Evolutionary conservation across 1,140 invertebrate species (phyloP).

Genomic region (Lucilia sericata): DNA sequence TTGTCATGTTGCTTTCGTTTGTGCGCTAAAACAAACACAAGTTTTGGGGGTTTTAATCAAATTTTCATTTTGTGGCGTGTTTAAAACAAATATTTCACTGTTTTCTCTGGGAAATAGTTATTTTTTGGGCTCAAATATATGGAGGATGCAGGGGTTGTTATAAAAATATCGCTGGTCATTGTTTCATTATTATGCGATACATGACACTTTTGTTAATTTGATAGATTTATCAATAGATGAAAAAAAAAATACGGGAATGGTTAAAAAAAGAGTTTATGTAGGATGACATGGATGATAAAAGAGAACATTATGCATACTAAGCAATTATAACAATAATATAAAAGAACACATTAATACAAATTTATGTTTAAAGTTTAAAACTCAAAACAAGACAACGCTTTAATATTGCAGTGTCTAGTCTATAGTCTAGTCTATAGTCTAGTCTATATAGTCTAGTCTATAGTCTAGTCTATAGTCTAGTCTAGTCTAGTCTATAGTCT

Average conservation of each 20-base stretch:
- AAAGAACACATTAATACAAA: no score
- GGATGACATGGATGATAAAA: no score
- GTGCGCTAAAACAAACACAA: neutral
- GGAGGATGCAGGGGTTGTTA: no score
- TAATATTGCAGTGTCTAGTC: no score
- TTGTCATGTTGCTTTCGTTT: neutral
- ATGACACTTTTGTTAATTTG: neutral
- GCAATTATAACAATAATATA: no score
- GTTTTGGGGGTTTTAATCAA: neutral
- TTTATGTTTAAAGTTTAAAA: no score
- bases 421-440: no score
- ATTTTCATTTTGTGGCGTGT: constrained; percentile 19
- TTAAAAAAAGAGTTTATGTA: neutral
- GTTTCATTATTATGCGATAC: neutral
- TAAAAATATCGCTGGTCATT: neutral
- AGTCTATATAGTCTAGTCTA: no score
- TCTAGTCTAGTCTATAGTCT: no score
- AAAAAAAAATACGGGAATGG: neutral
- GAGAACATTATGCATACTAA: no score
- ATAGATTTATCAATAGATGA: neutral
- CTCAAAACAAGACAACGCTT: no score
- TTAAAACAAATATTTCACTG: neutral
- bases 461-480: no score
- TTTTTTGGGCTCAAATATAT: neutral
- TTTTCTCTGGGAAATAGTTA: neutral